Conservation (phyloP, 2,113 vertebrate genomes). For the Indicator indicator region DNA sequence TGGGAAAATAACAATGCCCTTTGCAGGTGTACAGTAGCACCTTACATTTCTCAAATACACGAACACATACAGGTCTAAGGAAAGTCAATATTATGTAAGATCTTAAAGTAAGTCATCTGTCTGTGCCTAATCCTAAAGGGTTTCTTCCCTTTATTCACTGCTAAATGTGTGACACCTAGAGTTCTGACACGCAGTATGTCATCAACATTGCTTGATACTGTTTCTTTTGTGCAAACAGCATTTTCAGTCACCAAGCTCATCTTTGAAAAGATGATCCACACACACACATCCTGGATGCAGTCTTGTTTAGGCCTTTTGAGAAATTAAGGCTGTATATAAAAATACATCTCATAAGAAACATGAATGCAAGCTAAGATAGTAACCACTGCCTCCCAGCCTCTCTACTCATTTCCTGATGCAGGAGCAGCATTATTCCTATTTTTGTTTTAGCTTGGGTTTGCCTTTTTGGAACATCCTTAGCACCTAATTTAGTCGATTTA, state of each 20-base stretch:
- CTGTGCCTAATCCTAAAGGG: neutral
- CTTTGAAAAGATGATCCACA: neutral
- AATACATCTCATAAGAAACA: neutral
- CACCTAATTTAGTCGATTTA: neutral
- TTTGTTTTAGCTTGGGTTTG: neutral
- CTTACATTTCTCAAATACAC: neutral
- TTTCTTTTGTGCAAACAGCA: neutral
- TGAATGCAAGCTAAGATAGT: neutral
- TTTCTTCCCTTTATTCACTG: neutral
- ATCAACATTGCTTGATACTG: neutral
- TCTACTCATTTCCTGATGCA: neutral
- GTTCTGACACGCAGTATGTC: neutral
- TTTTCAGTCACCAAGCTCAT: neutral
- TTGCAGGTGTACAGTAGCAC: neutral
- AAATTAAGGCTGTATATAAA: neutral
- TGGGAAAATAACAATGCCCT: constrained; percentile 1
- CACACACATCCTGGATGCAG: neutral
- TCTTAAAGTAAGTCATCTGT: neutral
- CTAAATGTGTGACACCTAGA: neutral
- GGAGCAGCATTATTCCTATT: neutral
- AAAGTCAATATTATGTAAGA: neutral
- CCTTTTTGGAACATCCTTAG: neutral
- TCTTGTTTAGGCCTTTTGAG: neutral
- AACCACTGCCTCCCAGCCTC: neutral
- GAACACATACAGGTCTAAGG: neutral